A percentile compares a stretch with the other conserved stretches of the same genome.
Conservation (phyloP, 2,113 vertebrate genomes). For the Sphaerodactylus townsendi region DNA sequence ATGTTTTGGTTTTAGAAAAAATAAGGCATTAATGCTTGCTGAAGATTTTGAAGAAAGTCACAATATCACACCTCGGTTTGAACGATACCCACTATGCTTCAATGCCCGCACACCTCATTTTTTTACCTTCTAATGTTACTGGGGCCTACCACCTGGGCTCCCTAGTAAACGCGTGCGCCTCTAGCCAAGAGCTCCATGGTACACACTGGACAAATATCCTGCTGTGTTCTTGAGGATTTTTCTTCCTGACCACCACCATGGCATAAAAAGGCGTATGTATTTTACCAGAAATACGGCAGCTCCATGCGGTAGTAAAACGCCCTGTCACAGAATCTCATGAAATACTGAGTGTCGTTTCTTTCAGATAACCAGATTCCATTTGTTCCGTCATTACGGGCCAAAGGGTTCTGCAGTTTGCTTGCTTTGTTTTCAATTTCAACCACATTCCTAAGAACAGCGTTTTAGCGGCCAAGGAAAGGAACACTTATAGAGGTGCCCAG, state of each 20-base stretch:
- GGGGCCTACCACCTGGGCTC: not conserved
- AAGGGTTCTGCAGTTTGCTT: not conserved
- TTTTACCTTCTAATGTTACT: not conserved
- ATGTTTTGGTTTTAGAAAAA: not conserved
- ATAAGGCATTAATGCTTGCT: not conserved
- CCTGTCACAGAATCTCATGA: not conserved
- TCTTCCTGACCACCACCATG: too few relatives aligned
- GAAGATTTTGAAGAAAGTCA: not conserved
- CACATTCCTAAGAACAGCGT: slow-evolving; percentile 44
- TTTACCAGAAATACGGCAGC: too few relatives aligned
- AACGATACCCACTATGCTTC: not conserved
- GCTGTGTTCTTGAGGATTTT: not conserved
- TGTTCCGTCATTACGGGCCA: not conserved
- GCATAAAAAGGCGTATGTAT: not conserved
- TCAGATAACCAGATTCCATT: not conserved
- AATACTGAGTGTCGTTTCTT: not conserved
- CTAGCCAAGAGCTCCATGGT: not conserved
- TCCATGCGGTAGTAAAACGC: not conserved
- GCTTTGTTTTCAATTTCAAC: slow-evolving; percentile 14
- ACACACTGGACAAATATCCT: not conserved
- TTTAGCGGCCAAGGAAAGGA: accelerated
- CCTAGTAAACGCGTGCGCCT: not conserved
- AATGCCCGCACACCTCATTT: not conserved
- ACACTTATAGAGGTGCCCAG: slow-evolving; percentile 4
- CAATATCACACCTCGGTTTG: not conserved